phyloP scores from a whole-genome alignment of 64 coral and sea anemone genomes.

The Pocillopora verrucosa region DNA sequence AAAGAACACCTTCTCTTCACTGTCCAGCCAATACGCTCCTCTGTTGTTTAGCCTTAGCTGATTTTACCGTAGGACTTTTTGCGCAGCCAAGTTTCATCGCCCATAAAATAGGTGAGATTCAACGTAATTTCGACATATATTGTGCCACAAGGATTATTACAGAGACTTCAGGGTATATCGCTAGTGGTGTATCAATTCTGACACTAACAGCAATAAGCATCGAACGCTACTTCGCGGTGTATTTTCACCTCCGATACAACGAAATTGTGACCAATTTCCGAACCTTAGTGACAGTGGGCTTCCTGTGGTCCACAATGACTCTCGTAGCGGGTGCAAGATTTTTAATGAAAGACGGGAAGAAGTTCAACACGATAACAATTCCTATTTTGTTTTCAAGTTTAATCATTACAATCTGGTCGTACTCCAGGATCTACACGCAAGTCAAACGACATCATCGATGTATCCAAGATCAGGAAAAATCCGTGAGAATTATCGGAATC shows the following conservation, averaged over 20 bases:
- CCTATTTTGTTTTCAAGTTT: conserved; percentile 9
- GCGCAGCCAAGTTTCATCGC: conserved; percentile 20
- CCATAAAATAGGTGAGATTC: conserved; percentile 23
- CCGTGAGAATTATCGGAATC: background rate
- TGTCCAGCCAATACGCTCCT: conserved; percentile 3
- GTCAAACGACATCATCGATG: conserved; percentile 7
- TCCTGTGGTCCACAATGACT: background rate
- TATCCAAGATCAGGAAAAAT: conserved; percentile 7
- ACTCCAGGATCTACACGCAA: conserved; percentile 13
- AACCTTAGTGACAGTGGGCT: background rate
- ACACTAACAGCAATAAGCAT: conserved; percentile 23
- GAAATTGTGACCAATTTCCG: conserved; percentile 22
- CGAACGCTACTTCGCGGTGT: conserved; percentile 3
- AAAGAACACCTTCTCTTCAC: conserved; percentile 25
- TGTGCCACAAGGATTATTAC: conserved; percentile 5
- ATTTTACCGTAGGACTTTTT: background rate
- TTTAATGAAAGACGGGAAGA: background rate
- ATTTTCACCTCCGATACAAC: conserved; percentile 9
- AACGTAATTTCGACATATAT: background rate
- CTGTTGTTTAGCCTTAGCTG: conserved; percentile 9
- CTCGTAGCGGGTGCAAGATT: background rate
- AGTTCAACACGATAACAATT: background rate
- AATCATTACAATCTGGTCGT: conserved; percentile 9
- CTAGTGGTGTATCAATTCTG: background rate
- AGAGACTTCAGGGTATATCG: background rate